Conservation (phyloP, 2,797 vertebrate species). For the Allobates femoralis region DNA sequence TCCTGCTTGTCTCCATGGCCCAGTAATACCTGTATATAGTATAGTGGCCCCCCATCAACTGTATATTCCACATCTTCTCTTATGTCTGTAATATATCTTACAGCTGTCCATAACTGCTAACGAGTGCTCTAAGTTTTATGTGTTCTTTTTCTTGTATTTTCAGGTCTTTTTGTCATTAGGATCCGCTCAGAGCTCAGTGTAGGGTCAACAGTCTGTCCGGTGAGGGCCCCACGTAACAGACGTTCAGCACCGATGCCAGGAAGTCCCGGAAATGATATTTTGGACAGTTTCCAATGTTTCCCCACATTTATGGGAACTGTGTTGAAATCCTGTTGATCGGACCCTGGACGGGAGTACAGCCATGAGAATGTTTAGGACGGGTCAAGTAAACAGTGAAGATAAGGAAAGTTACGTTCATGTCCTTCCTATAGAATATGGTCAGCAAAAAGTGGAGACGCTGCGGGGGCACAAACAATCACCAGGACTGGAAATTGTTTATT, state of each 20-base stretch:
- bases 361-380: neutral
- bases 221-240: neutral
- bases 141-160: neutral
- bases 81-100: no score
- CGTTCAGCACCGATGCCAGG: neutral
- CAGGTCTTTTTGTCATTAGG: neutral
- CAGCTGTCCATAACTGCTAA: no score
- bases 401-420: slow-evolving; percentile 27
- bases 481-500: neutral
- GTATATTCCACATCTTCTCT: no score
- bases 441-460: neutral
- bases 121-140: neutral
- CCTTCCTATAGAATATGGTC: neutral
- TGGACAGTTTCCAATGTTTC: neutral
- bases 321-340: slow-evolving; percentile 33
- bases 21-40: no score
- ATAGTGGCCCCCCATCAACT: no score
- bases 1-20: no score
- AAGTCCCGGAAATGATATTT: neutral
- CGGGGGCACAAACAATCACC: neutral
- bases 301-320: slow-evolving; percentile 36
- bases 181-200: neutral
- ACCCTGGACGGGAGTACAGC: neutral
- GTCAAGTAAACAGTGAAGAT: slow-evolving; percentile 45
- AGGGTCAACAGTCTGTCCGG: neutral